These are phyloP conservation scores for Chymomyza amoena DNA, from an alignment of 2,888 invertebrate genomes.

Conservation along the genomic window DNA sequence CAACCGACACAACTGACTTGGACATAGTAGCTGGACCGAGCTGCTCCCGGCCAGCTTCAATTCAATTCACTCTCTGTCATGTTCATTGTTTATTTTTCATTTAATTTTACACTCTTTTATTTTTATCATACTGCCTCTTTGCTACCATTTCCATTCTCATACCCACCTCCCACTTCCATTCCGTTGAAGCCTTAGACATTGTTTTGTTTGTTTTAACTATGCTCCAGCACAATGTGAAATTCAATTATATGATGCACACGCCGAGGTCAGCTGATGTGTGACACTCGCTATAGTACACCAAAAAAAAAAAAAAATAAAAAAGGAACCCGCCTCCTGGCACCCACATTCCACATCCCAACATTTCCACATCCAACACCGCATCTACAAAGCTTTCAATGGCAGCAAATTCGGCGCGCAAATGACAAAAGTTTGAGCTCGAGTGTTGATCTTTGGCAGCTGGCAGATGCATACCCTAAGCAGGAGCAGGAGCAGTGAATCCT, in stretches of 20 bases:
- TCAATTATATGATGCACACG: slow-evolving; percentile 59
- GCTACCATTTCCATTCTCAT: not conserved
- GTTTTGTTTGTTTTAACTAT: slow-evolving; percentile 9
- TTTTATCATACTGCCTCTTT: not conserved
- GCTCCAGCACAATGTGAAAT: slow-evolving; percentile 39
- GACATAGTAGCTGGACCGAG: not conserved
- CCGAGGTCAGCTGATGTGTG: slow-evolving; percentile 6
- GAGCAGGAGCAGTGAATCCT: not conserved
- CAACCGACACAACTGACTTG: not conserved
- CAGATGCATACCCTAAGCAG: not conserved
- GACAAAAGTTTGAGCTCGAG: slow-evolving; percentile 65
- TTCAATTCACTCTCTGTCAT: slow-evolving; percentile 64
- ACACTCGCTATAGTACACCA: not conserved
- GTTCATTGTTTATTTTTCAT: slow-evolving; percentile 73
- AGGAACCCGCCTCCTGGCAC: not conserved
- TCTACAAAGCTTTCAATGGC: slow-evolving; percentile 5
- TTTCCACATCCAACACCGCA: not conserved
- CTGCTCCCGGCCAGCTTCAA: slow-evolving; percentile 46
- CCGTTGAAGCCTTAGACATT: slow-evolving; percentile 8
- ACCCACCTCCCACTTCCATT: not conserved
- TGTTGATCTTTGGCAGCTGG: slow-evolving; percentile 59
- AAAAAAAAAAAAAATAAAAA: not conserved
- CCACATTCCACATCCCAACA: not conserved
- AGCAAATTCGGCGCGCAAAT: slow-evolving; percentile 66
- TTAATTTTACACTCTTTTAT: slow-evolving; percentile 63